Percentiles rank a stretch among this genome's conserved stretches.
Evolutionary conservation across 2,113 vertebrate species (phyloP).

Genomic region (Pagrus major): DNA sequence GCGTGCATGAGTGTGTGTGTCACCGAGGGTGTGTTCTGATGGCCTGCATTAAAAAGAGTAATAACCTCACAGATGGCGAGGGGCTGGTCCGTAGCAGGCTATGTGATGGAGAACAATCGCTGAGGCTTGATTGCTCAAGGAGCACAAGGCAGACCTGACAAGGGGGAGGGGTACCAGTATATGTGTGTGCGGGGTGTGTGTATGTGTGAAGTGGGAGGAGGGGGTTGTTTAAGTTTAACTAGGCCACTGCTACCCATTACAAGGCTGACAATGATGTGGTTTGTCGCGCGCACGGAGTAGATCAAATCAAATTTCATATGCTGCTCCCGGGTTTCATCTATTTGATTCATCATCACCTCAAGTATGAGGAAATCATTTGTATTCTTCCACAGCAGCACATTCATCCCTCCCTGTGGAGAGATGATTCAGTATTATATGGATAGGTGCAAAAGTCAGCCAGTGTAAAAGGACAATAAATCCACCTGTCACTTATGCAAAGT

Average conservation of each 20-base stretch:
- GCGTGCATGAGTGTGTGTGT: slow-evolving; percentile 49
- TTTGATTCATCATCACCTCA: slow-evolving; percentile 80
- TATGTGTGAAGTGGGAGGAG: slow-evolving; percentile 51
- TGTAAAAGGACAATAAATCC: slow-evolving; percentile 85
- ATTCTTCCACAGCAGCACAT: slow-evolving; percentile 61
- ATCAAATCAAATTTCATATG: slow-evolving; percentile 82
- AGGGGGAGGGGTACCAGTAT: slow-evolving; percentile 70
- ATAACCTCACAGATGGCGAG: slow-evolving; percentile 85
- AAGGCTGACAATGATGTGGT: slow-evolving; percentile 77
- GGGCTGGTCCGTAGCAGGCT: slow-evolving; percentile 75
- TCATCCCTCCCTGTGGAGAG: slow-evolving; percentile 73
- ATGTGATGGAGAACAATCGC: slow-evolving; percentile 83
- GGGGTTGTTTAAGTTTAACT: slow-evolving; percentile 85
- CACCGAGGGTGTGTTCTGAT: slow-evolving; percentile 65
- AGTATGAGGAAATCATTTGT: slow-evolving; percentile 77
- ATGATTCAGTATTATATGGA: slow-evolving; percentile 83
- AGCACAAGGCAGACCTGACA: slow-evolving; percentile 82
- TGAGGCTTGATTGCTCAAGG: slow-evolving; percentile 84
- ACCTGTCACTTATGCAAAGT: slow-evolving; percentile 86
- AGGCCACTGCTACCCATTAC: slow-evolving; percentile 77
- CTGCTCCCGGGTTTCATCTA: slow-evolving; percentile 76
- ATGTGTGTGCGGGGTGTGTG: slow-evolving; percentile 31
- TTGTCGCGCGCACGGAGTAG: slow-evolving; percentile 71
- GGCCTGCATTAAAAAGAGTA: slow-evolving; percentile 77
- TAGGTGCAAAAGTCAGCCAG: slow-evolving; percentile 80